These are phyloP conservation scores for Podarcis cretensis DNA, from an alignment of 2,113 vertebrate species.

Conservation along the genomic window DNA sequence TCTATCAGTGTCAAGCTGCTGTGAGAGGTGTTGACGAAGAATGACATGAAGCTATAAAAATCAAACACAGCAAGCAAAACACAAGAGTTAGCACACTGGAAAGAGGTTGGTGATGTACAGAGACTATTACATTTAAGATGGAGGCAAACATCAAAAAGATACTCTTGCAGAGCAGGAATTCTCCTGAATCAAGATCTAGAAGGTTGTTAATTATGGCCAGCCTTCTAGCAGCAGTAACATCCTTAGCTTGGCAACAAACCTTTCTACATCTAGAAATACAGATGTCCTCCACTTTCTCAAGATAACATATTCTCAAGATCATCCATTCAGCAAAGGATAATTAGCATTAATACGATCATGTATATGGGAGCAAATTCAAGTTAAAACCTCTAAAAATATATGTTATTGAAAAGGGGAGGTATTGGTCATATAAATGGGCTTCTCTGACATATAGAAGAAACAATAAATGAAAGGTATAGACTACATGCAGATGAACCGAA, in stretches of 20 bases:
- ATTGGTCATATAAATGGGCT: neutral
- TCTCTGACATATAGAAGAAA: neutral
- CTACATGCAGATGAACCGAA: neutral
- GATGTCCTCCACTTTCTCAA: neutral
- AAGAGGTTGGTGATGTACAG: neutral
- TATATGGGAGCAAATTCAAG: neutral
- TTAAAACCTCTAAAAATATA: neutral
- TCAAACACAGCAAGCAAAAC: neutral
- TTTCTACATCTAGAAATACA: neutral
- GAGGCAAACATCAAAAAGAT: neutral
- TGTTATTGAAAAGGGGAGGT: neutral
- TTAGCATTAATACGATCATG: neutral
- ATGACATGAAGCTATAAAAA: neutral
- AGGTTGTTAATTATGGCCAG: neutral
- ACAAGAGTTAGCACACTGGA: neutral
- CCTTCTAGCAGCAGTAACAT: neutral
- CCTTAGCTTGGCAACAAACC: neutral
- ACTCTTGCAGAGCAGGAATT: neutral
- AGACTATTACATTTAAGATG: neutral
- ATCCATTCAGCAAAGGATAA: neutral
- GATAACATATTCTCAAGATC: neutral
- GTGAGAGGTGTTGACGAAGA: neutral
- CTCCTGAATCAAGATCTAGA: neutral
- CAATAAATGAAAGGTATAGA: neutral
- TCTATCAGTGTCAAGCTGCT: slow-evolving; percentile 8